Conservation (phyloP, 1,140 invertebrate genomes). For the Heliconius melpomene region DNA sequence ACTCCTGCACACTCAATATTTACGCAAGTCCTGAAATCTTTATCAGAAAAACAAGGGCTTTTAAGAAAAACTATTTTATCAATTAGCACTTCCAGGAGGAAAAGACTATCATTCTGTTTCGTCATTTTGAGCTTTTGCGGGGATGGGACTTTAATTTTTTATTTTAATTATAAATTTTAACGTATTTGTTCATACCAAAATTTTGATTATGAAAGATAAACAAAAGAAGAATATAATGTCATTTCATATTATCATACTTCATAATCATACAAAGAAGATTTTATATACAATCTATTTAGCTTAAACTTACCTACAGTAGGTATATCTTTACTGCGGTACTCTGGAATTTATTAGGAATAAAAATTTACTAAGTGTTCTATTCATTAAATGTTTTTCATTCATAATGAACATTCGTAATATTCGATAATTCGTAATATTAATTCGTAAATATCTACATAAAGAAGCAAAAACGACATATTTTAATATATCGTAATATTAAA, state of each 20-base stretch:
- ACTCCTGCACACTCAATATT: slow-evolving; percentile 78
- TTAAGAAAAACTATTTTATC: slow-evolving; percentile 78
- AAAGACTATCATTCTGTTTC: slow-evolving; percentile 80
- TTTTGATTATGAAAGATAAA: slow-evolving; percentile 56
- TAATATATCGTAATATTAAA: too few species aligned
- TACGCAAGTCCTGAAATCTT: slow-evolving; percentile 79
- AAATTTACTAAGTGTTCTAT: too few species aligned
- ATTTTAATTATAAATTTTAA: slow-evolving; percentile 51
- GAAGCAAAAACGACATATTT: too few species aligned
- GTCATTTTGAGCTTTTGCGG: slow-evolving; percentile 63
- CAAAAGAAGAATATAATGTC: slow-evolving; percentile 52
- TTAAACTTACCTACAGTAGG: too few species aligned
- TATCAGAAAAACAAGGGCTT: slow-evolving; percentile 70
- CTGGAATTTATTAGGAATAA: too few species aligned
- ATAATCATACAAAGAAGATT: neutral
- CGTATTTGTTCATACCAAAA: slow-evolving; percentile 51
- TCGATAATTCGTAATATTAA: too few species aligned
- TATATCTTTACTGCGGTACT: too few species aligned
- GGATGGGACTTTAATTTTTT: slow-evolving; percentile 62
- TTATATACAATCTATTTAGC: neutral
- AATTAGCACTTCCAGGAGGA: slow-evolving; percentile 82
- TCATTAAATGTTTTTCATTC: too few species aligned
- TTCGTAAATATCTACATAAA: too few species aligned
- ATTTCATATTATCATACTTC: neutral
- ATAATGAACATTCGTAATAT: too few species aligned